Evolutionary conservation across 2,113 vertebrate genomes (phyloP).

Genomic region (Silurus glanis): DNA sequence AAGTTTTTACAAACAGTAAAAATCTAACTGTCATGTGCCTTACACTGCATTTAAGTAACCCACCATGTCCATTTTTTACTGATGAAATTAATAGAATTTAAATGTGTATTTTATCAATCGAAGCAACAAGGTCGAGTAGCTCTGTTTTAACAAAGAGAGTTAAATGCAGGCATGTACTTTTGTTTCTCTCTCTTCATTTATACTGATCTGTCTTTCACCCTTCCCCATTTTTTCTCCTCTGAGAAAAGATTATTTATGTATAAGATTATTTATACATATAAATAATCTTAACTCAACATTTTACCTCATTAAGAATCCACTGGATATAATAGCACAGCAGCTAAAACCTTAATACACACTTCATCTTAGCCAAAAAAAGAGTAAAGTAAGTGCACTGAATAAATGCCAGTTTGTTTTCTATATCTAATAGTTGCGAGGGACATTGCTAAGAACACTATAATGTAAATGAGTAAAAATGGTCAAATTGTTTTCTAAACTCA

Average conservation of each 20-base stretch:
- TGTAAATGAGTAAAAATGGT: conserved; percentile 14
- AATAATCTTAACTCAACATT: conserved; percentile 40
- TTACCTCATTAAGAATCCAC: conserved; percentile 56
- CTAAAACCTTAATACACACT: conserved; percentile 19
- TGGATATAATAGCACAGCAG: conserved; percentile 43
- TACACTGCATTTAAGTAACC: conserved; percentile 79
- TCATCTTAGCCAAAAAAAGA: neutral
- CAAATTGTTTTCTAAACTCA: conserved; percentile 20
- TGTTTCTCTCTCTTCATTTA: conserved; percentile 2
- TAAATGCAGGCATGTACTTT: conserved; percentile 12
- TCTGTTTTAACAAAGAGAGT: neutral
- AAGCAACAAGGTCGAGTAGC: conserved; percentile 8
- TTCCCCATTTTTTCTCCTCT: neutral
- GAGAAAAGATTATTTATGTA: neutral
- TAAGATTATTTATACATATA: neutral
- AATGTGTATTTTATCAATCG: conserved; percentile 18
- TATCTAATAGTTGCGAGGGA: neutral
- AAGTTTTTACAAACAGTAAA: conserved; percentile 76
- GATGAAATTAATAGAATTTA: conserved; percentile 23
- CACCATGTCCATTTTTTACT: conserved; percentile 45
- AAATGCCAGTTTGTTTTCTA: neutral
- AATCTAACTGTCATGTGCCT: conserved; percentile 87
- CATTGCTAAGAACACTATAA: neutral
- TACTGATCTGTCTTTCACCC: neutral
- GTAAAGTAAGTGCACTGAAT: conserved; percentile 43